Percentiles rank a stretch among this genome's conserved stretches.
phyloP scores from a whole-genome alignment of 1,140 invertebrate genomes.

The Rhizoglyphus robini region DNA sequence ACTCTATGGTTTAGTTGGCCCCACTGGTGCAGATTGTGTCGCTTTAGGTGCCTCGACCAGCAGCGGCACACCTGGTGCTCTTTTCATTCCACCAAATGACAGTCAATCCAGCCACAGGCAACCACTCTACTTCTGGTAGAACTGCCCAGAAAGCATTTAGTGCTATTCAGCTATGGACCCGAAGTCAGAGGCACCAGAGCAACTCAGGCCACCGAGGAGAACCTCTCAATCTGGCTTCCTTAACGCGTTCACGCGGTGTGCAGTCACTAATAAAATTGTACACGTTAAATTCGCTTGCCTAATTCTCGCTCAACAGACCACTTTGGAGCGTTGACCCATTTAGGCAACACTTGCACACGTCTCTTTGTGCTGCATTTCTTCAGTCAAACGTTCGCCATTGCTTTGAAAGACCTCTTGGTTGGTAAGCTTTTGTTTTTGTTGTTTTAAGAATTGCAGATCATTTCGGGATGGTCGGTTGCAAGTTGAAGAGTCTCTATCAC shows the following conservation, averaged over 20 bases:
- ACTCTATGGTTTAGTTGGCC: neutral
- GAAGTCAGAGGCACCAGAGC: slow-evolving; percentile 8
- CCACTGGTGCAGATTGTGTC: neutral
- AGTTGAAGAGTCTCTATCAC: no score
- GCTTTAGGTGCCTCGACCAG: neutral
- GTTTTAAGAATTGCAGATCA: no score
- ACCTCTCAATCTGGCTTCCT: neutral
- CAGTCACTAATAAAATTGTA: slow-evolving; percentile 23
- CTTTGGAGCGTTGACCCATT: no score
- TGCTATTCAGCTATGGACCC: slow-evolving; percentile 18
- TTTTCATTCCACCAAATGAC: neutral
- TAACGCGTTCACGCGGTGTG: neutral
- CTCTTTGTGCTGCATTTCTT: no score
- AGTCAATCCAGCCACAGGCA: neutral
- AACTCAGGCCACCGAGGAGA: neutral
- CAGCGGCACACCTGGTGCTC: neutral
- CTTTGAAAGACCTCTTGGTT: no score
- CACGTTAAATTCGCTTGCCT: slow-evolving; percentile 16
- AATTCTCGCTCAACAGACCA: no score
- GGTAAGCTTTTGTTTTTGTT: no score
- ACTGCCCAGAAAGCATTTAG: neutral
- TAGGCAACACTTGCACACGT: no score
- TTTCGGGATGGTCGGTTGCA: no score
- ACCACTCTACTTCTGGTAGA: neutral
- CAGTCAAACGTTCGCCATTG: no score